Percentiles rank a stretch among this genome's conserved stretches.
phyloP scores from a whole-genome alignment of 2,113 vertebrate genomes.

The Cololabis saira region DNA sequence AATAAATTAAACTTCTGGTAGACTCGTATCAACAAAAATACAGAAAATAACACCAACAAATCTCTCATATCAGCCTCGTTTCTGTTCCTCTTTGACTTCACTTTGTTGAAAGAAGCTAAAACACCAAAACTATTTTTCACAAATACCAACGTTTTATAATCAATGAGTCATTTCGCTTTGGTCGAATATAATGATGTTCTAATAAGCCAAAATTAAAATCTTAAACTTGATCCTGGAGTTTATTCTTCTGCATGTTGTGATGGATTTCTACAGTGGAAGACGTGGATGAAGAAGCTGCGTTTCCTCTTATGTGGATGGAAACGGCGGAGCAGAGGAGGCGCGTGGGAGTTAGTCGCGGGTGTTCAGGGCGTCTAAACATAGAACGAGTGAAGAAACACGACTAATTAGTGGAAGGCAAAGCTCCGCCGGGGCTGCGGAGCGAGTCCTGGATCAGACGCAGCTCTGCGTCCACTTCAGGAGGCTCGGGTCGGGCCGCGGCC shows the following conservation, averaged over 20 bases:
- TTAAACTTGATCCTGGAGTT: too few relatives aligned
- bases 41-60: too few relatives aligned
- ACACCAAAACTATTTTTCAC: too few relatives aligned
- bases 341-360: background rate
- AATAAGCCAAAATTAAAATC: too few relatives aligned
- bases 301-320: background rate
- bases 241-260: too few relatives aligned
- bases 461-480: background rate
- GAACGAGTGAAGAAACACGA: background rate
- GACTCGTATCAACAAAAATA: background rate
- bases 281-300: background rate
- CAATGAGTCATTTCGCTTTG: too few relatives aligned
- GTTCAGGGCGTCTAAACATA: background rate
- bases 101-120: too few relatives aligned
- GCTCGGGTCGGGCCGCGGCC: background rate
- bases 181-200: too few relatives aligned
- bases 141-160: too few relatives aligned
- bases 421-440: background rate
- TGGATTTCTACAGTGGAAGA: background rate
- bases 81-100: too few relatives aligned
- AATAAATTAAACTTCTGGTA: background rate
- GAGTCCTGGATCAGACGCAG: background rate
- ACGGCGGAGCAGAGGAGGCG: background rate
- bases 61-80: too few relatives aligned
- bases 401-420: background rate